These are phyloP conservation scores for Dryococelus australis DNA, from an alignment of 2,888 invertebrate genomes.

Conservation along the genomic window DNA sequence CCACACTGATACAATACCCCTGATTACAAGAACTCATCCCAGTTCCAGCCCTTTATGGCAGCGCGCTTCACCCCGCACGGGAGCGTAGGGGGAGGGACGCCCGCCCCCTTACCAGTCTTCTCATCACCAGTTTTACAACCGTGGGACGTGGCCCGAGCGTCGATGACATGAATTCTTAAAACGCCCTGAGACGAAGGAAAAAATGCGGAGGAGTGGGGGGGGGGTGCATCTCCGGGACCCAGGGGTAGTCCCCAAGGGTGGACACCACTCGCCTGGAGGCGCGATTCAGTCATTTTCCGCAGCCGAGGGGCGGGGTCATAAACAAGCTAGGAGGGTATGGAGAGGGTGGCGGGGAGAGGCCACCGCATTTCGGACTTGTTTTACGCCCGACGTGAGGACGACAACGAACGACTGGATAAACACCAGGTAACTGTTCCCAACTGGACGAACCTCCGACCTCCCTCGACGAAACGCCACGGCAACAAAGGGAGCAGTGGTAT, in stretches of 20 bases:
- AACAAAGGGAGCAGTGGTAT: too few species aligned
- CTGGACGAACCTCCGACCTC: neutral
- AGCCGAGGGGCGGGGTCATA: neutral
- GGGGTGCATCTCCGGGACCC: too few species aligned
- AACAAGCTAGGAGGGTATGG: neutral
- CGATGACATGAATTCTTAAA: slow-evolving; percentile 54
- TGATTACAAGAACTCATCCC: slow-evolving; percentile 25
- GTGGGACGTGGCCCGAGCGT: slow-evolving; percentile 40
- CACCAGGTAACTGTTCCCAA: neutral
- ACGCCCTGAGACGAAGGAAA: slow-evolving; percentile 34
- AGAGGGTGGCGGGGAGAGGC: neutral
- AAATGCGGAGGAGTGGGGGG: neutral
- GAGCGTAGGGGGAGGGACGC: neutral
- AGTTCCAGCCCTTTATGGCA: slow-evolving; percentile 28
- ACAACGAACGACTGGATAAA: slow-evolving; percentile 7
- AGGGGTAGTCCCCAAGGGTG: neutral
- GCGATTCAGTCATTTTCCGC: slow-evolving; percentile 42
- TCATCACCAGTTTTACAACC: slow-evolving; percentile 40
- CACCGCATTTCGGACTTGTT: neutral
- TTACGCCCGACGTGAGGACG: slow-evolving; percentile 11
- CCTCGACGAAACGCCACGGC: too few species aligned
- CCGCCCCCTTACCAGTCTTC: slow-evolving; percentile 19
- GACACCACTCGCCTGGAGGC: slow-evolving; percentile 28
- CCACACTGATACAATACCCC: slow-evolving; percentile 27
- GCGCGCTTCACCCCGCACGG: slow-evolving; percentile 25